Evolutionary conservation across 2,888 invertebrate species (phyloP).

Genomic region (Norana najaformis): DNA sequence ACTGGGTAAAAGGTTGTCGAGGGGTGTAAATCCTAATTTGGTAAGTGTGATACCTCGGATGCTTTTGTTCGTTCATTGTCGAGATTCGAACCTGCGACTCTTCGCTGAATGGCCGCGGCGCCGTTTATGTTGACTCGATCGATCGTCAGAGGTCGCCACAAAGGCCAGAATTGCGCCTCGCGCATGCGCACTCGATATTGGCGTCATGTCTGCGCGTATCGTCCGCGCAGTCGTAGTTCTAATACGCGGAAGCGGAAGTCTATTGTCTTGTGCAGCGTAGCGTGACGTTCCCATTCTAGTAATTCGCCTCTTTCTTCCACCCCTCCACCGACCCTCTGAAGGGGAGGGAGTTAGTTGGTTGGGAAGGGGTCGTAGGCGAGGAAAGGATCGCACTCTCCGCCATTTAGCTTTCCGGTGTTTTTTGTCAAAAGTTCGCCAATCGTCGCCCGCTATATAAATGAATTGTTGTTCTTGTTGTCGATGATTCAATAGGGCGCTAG

Average conservation of each 20-base stretch:
- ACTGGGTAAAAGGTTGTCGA: background rate
- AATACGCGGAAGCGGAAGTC: background rate
- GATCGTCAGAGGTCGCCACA: background rate
- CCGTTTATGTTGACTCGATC: background rate
- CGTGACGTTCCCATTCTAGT: too few relatives aligned
- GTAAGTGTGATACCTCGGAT: background rate
- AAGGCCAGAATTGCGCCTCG: background rate
- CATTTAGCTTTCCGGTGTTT: too few relatives aligned
- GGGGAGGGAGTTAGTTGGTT: background rate
- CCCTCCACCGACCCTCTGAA: background rate
- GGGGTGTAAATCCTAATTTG: background rate
- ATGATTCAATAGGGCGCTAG: too few relatives aligned
- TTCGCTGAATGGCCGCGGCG: background rate
- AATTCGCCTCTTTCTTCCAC: background rate
- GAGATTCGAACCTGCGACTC: background rate
- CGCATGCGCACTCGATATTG: constrained; percentile 25
- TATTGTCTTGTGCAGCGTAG: background rate
- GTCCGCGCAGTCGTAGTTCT: background rate
- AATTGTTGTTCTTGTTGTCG: too few relatives aligned
- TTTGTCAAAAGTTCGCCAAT: too few relatives aligned
- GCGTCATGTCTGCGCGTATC: background rate
- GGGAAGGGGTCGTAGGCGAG: background rate
- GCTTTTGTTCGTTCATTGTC: background rate
- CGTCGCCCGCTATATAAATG: too few relatives aligned
- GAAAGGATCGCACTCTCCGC: background rate